Evolutionary conservation across 37 sponge, comb jelly and placozoan genomes (phyloP).

Genomic region (Haliclona indistincta): DNA sequence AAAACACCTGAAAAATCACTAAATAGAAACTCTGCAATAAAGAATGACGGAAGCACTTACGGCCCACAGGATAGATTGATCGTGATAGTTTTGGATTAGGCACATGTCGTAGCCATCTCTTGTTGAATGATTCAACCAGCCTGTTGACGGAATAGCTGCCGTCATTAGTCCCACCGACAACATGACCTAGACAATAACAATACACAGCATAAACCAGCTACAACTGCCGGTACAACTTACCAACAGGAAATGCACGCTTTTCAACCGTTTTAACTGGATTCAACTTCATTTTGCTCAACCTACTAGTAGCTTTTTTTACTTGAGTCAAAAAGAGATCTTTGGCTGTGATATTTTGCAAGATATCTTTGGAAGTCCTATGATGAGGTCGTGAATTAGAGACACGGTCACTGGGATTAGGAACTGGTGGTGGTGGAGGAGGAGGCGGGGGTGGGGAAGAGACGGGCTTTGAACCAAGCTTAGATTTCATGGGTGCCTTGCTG

Average conservation of each 20-base stretch:
- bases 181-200: not conserved
- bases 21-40: no score
- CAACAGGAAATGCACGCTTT: constrained; percentile 70
- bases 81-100: no score
- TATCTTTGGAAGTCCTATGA: no score
- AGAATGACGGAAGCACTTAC: no score
- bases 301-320: not conserved
- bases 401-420: not conserved
- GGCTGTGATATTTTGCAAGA: not conserved
- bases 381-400: not conserved
- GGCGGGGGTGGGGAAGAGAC: constrained; percentile 54
- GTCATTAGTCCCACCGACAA: not conserved
- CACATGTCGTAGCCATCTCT: no score
- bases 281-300: constrained; percentile 9
- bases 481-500: not conserved
- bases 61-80: no score
- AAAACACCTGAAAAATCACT: no score
- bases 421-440: constrained; percentile 39
- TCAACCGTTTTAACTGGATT: constrained; percentile 64
- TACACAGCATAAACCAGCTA: not conserved
- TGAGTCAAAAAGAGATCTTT: not conserved
- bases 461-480: not conserved
- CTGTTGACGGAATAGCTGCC: not conserved
- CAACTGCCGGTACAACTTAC: constrained; percentile 17
- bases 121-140: not conserved